Percentiles rank a stretch among this genome's conserved stretches.
Conservation (phyloP, 2,888 invertebrate genomes). For the Epirrhoe alternata region DNA sequence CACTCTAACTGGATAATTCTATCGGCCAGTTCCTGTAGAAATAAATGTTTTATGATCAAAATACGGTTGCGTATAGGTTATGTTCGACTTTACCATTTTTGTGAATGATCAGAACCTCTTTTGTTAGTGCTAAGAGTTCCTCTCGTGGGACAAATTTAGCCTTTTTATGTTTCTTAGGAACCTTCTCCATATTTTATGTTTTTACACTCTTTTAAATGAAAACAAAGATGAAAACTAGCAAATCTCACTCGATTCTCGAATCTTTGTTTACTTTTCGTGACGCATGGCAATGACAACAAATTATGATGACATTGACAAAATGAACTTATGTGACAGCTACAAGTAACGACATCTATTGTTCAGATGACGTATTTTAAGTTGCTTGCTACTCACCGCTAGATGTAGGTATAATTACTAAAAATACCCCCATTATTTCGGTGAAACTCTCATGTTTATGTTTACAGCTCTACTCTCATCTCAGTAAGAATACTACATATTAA, state of each 20-base stretch:
- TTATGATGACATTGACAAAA: neutral
- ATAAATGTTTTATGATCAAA: constrained; percentile 21
- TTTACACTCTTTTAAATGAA: neutral
- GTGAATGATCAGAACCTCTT: constrained; percentile 60
- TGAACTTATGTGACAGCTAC: neutral
- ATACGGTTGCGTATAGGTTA: constrained; percentile 45
- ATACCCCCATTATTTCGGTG: too few species aligned
- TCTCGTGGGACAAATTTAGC: constrained; percentile 52
- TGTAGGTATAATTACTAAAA: too few species aligned
- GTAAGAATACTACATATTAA: too few species aligned
- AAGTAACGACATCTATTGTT: neutral
- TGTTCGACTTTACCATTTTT: constrained; percentile 14
- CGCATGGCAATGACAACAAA: neutral
- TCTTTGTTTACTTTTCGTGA: neutral
- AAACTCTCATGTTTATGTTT: too few species aligned
- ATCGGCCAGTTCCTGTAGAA: constrained; percentile 88
- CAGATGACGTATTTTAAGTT: neutral
- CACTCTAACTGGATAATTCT: constrained; percentile 90
- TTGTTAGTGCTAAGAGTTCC: constrained; percentile 61
- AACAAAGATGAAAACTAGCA: neutral
- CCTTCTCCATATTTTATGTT: constrained; percentile 49
- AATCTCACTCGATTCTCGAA: neutral
- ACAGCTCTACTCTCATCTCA: too few species aligned
- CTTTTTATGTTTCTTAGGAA: constrained; percentile 60
- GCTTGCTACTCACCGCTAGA: neutral